phyloP scores from a whole-genome alignment of 2,797 vertebrate species.

The Fringilla coelebs region DNA sequence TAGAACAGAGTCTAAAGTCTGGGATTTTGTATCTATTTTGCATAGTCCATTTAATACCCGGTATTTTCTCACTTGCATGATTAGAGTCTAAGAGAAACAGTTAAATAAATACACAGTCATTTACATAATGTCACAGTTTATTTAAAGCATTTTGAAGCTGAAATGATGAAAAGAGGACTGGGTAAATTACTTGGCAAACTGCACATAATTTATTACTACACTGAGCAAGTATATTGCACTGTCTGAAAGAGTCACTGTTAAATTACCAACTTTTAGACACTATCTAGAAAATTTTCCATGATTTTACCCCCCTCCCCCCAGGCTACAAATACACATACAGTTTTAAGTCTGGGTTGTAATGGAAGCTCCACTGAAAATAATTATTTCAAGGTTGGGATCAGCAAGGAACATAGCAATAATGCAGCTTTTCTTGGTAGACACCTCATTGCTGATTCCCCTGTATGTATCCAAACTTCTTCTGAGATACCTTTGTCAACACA shows the following conservation, averaged over 20 bases:
- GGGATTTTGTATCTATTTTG: conserved; percentile 6
- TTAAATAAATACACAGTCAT: conserved; percentile 33
- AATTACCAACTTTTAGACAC: not conserved
- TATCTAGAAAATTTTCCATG: not conserved
- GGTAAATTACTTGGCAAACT: conserved; percentile 18
- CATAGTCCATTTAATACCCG: conserved; percentile 31
- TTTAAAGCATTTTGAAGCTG: conserved; percentile 52
- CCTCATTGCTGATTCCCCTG: not conserved
- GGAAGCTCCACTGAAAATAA: not conserved
- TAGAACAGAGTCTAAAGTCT: not conserved
- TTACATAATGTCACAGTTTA: conserved; percentile 47
- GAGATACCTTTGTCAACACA: not conserved
- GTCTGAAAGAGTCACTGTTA: not conserved
- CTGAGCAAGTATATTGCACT: conserved; percentile 29
- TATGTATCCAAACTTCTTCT: not conserved
- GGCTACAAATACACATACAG: not conserved
- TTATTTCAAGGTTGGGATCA: not conserved
- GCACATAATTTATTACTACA: conserved; percentile 5
- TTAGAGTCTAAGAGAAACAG: conserved; percentile 2
- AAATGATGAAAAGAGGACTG: conserved; percentile 13
- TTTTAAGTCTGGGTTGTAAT: not conserved
- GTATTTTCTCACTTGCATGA: conserved; percentile 5
- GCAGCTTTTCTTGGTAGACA: not conserved
- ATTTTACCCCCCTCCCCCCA: not conserved
- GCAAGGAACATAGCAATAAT: not conserved